phyloP scores from a whole-genome alignment of 2,113 vertebrate genomes.

The Phylloscopus trochilus region DNA sequence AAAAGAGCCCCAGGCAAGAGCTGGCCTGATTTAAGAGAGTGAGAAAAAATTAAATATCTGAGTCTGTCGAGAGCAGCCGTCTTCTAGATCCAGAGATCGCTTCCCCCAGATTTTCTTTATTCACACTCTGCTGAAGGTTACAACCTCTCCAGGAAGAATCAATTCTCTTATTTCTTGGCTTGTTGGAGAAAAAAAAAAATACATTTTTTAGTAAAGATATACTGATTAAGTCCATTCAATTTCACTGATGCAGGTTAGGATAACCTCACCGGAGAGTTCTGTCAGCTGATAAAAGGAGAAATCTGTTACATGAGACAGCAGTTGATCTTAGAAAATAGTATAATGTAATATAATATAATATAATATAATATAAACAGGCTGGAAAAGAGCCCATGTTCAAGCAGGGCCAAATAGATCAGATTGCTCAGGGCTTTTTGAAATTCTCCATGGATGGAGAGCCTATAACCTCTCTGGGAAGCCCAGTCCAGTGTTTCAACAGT shows the following conservation, averaged over 20 bases:
- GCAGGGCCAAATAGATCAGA: background rate
- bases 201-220: background rate
- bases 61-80: background rate
- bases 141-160: background rate
- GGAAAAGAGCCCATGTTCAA: background rate
- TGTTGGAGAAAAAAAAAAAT: background rate
- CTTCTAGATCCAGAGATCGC: constrained; percentile 6
- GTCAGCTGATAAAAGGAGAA: background rate
- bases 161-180: background rate
- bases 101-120: constrained; percentile 16
- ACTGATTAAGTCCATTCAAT: background rate
- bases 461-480: background rate
- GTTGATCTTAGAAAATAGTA: background rate
- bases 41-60: constrained; percentile 13
- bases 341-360: background rate
- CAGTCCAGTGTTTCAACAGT: background rate
- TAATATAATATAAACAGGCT: background rate
- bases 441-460: background rate
- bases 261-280: background rate
- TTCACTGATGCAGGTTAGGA: background rate
- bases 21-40: constrained; percentile 31
- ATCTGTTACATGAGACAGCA: background rate
- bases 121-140: constrained; percentile 20
- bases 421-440: background rate
- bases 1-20: constrained; percentile 22